Evolutionary conservation across 2,888 invertebrate genomes (phyloP).

Genomic region (Drosophila siamana): DNA sequence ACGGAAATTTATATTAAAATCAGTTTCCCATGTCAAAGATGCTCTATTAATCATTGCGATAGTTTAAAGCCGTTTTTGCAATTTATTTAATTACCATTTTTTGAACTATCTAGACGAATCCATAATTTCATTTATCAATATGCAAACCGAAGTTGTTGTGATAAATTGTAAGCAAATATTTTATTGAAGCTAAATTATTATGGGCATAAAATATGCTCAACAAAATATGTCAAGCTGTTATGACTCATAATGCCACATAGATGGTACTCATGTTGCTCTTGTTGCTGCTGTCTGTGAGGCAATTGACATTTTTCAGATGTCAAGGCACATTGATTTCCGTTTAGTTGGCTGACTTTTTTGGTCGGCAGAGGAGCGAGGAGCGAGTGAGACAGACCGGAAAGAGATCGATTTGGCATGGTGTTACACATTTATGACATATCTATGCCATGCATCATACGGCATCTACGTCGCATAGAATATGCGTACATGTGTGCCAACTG

Average conservation of each 20-base stretch:
- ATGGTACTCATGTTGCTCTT: constrained; percentile 10
- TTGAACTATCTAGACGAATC: not conserved
- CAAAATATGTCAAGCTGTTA: constrained; percentile 48
- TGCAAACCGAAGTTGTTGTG: constrained; percentile 15
- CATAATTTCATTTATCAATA: constrained; percentile 3
- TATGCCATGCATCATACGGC: constrained; percentile 42
- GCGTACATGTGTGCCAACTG: constrained; percentile 39
- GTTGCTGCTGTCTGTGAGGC: constrained; percentile 38
- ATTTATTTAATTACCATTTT: constrained; percentile 11
- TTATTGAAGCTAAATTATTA: constrained; percentile 28
- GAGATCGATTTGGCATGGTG: constrained; percentile 51
- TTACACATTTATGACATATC: constrained; percentile 60
- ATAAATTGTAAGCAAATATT: constrained; percentile 37
- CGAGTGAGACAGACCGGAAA: constrained; percentile 29
- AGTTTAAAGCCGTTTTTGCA: not conserved
- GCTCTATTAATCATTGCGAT: not conserved
- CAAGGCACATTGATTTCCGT: constrained; percentile 60
- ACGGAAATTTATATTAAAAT: not conserved
- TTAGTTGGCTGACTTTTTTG: constrained; percentile 44
- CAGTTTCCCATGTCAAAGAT: not conserved
- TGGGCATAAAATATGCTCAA: constrained; percentile 31
- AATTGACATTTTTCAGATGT: constrained; percentile 67
- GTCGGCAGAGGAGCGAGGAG: not conserved
- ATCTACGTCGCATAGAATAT: constrained; percentile 9
- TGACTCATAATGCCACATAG: constrained; percentile 31